Percentiles rank a stretch among this genome's conserved stretches.
These are phyloP conservation scores for Mirounga angustirostris DNA, from an alignment of 2,113 vertebrate species.

Conservation along the genomic window DNA sequence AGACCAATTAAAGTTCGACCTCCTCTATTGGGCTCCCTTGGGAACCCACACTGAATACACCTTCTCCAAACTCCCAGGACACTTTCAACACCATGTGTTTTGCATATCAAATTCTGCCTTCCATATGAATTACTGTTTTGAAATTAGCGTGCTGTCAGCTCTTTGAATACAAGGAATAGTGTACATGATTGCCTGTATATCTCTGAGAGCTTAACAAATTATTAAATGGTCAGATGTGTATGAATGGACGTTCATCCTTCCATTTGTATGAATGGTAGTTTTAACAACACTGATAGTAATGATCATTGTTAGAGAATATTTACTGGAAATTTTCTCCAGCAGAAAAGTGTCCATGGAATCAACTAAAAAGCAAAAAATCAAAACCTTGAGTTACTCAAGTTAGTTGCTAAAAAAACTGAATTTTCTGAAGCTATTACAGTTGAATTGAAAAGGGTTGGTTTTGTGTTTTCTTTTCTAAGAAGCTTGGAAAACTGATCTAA, in stretches of 20 bases:
- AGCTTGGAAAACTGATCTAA: neutral
- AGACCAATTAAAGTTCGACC: constrained; percentile 12
- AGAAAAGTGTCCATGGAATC: constrained; percentile 1
- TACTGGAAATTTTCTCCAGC: neutral
- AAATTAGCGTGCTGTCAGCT: neutral
- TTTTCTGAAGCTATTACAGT: neutral
- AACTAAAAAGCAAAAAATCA: constrained; percentile 22
- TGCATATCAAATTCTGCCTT: neutral
- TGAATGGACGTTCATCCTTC: neutral
- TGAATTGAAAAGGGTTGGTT: neutral
- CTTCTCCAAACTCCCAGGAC: neutral
- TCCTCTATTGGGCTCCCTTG: neutral
- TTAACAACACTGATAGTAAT: neutral
- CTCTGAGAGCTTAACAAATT: constrained; percentile 1
- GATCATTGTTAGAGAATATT: neutral
- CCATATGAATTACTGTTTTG: neutral
- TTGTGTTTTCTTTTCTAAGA: neutral
- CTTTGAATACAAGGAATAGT: neutral
- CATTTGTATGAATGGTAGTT: neutral
- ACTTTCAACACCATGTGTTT: neutral
- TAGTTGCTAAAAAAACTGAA: neutral
- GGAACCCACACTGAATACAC: neutral
- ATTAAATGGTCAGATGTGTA: neutral
- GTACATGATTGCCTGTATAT: neutral
- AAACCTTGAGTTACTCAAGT: neutral